Evolutionary conservation across 2,797 vertebrate genomes (phyloP).

Genomic region (Neosilurus hyrtlii): DNA sequence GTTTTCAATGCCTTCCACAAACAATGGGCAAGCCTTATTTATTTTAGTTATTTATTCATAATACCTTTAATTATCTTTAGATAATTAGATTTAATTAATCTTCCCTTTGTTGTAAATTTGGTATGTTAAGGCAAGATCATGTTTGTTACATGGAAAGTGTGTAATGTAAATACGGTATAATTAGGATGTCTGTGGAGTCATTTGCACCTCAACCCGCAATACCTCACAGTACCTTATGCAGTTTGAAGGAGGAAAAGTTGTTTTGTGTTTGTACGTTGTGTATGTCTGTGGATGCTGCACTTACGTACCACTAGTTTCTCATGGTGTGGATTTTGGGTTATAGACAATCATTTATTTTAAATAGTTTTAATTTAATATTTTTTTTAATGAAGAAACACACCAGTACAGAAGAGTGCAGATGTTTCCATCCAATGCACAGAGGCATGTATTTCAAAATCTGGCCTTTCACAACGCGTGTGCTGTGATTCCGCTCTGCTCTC

Average conservation of each 20-base stretch:
- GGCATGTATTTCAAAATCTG: not conserved
- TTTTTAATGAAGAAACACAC: not conserved
- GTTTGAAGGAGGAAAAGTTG: not conserved
- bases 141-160: no score
- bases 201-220: not conserved
- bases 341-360: not conserved
- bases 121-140: not conserved
- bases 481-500: conserved; percentile 6
- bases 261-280: not conserved
- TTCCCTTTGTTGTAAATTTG: not conserved
- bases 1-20: not conserved
- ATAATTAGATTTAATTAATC: not conserved
- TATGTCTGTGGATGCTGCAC: no score
- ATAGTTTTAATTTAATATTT: not conserved
- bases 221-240: no score
- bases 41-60: not conserved
- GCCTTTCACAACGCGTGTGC: not conserved
- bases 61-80: not conserved
- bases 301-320: not conserved
- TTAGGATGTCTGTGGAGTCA: not conserved
- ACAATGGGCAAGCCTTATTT: not conserved
- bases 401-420: not conserved
- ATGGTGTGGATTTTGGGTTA: no score
- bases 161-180: not conserved
- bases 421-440: conserved; percentile 9